These are phyloP conservation scores for Encarsia formosa DNA, from an alignment of 2,888 invertebrate genomes.

Conservation along the genomic window DNA sequence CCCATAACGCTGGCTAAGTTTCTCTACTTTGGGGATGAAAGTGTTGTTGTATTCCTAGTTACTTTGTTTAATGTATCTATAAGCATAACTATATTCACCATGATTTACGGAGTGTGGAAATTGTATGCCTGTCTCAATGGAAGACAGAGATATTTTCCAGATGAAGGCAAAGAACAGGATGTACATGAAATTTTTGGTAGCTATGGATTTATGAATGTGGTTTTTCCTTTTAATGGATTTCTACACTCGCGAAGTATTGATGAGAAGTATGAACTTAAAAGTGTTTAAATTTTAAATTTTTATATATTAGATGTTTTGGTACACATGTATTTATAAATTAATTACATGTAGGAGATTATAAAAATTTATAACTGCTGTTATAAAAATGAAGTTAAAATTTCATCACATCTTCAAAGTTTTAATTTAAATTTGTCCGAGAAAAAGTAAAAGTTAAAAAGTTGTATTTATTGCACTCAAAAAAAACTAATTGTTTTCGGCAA, in stretches of 20 bases:
- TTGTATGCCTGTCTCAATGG: constrained; percentile 35
- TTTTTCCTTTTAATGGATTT: constrained; percentile 42
- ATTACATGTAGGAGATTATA: no score
- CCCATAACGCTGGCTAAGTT: constrained; percentile 37
- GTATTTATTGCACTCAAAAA: not conserved
- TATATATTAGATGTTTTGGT: no score
- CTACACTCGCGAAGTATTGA: constrained; percentile 30
- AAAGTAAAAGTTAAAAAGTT: not conserved
- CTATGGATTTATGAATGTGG: constrained; percentile 38
- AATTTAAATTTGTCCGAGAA: no score
- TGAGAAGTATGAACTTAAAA: constrained; percentile 35
- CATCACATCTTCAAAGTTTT: no score
- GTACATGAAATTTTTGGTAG: constrained; percentile 40
- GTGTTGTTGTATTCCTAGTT: constrained; percentile 34
- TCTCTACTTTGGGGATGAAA: constrained; percentile 31
- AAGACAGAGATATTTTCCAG: constrained; percentile 37
- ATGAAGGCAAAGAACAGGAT: constrained; percentile 30
- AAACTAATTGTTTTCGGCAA: not conserved
- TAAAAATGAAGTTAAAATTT: no score
- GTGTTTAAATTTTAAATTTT: constrained; percentile 23
- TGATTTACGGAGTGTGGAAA: constrained; percentile 39
- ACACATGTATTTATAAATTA: no score
- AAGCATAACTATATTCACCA: constrained; percentile 35
- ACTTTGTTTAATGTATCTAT: constrained; percentile 36
- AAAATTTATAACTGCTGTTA: no score